These are phyloP conservation scores for Archilochus colubris DNA, from an alignment of 2,113 vertebrate genomes.

Conservation along the genomic window DNA sequence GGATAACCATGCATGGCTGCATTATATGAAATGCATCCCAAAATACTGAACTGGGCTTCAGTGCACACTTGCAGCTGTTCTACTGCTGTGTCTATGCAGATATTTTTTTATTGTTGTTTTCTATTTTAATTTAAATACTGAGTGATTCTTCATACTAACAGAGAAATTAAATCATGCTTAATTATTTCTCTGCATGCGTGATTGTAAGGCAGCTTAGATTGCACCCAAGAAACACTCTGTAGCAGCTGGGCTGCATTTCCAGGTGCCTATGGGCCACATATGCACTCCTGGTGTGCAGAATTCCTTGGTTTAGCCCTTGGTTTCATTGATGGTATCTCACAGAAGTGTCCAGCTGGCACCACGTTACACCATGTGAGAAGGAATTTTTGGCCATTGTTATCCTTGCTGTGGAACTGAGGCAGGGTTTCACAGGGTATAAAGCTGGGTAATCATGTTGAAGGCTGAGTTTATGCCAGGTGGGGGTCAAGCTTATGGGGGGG, in stretches of 20 bases:
- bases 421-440: not conserved
- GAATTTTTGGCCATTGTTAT: not conserved
- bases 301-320: not conserved
- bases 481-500: fast-evolving
- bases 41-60: not conserved
- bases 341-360: not conserved
- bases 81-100: not conserved
- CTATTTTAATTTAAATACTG: not conserved
- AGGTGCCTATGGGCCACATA: not conserved
- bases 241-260: not conserved
- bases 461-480: not conserved
- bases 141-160: not conserved
- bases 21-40: not conserved
- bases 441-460: not conserved
- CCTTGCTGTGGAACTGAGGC: not conserved
- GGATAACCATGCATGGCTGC: not conserved
- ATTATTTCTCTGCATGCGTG: not conserved
- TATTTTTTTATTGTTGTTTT: not conserved
- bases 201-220: not conserved
- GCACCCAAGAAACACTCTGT: not conserved
- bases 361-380: not conserved
- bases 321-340: not conserved
- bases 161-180: not conserved
- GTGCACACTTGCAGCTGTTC: not conserved
- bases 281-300: not conserved